Evolutionary conservation across 2,797 vertebrate genomes (phyloP), one percentile per base, ranked within the genome.

Genomic region (Pseudomugil tenellus): DNA sequence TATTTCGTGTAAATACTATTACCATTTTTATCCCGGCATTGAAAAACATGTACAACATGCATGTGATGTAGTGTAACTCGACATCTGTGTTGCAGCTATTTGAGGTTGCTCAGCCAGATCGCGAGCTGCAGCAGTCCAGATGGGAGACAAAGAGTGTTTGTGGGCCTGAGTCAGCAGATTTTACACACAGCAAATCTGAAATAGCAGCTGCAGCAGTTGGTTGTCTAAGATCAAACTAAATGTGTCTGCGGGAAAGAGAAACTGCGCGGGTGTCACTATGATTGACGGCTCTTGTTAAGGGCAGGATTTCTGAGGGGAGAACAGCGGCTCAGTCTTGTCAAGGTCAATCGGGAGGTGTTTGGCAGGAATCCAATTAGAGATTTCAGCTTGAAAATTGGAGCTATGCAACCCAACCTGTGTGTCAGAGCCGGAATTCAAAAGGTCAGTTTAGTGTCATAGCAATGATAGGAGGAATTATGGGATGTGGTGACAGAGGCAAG

Each of bases 281-380:
- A 91, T 88, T 87, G 88, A 90, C 87, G 72, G 77, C 70, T 72
- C 82, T 86, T 86, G 89, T 85, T 89, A 87, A 77, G 74, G 78
- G 83, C 67, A 68, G 73, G 74, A 72, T 84, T 83, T 85, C 77
- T 77, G 71, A 77, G 80, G 78, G 81, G 55, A 64, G 74, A 86
- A 81, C 89, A 87, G 74, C 67, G 12, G 67, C 81, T 90, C 81
- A 72, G 74, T 21, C 79, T 83, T 77, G 86, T 87, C 88, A 89
- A 91, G 91, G 88, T 89, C 88, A 84, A 62, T 72, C 55, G 21
- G 57, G 68, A 85, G 75, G 73, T 64, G 77, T 77, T 84, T 87
- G 88, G 87, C 86, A 70, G 81, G 23, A 79, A 59, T 87, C 84
- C 87, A 89, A 69, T 55, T 19, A 63, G 70, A 89, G 84, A 86